Evolutionary conservation across 2,113 vertebrate species (phyloP), one percentile per base, ranked within the genome.

Genomic region (Trichechus manatus): DNA sequence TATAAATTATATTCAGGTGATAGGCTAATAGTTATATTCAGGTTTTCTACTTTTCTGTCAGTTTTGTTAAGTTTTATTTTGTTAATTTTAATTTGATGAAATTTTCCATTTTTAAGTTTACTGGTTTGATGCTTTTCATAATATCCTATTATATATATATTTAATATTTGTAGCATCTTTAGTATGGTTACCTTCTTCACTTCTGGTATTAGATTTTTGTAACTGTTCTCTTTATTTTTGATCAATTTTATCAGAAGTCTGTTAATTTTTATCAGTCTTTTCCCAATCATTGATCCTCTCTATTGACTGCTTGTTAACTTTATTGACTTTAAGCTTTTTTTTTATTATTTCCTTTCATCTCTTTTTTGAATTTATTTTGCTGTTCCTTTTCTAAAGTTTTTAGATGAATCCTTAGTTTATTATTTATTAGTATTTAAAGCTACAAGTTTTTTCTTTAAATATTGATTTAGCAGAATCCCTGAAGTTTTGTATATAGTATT

Each of bases 331-430:
- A 66, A 79, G 11, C 33, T 72, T 63, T 36, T 61, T 39, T 86
- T 95, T 85, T 80, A 64, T 64, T 86, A 59, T 29, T 94, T 74
- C 3, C 22, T 70, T 94, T 70, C 10, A 70, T 75, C 15, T 2
- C 19, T 75, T 78, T 31, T 79, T 87, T 89, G 72, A 86, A 44
- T 89, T 92, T 74, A 74, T 81, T 86, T 91, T 96, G 13, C 20
- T 72, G 2, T 94, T 77, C 23, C 25, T 81, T 87, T 82, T 87
- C 36, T 77, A 47, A 53, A 80, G 61, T 81, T 2, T 66, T 88
- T n/a, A 93, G 31, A 87, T 78, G 13, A 79, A 64, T 59, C 4
- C 31, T 90, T 77, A 86, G 33, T 39, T 89, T 64, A 56, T 61
- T 94, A 47, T 80, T 74, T 88, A 75, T 75, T 79, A 92, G 36